Base-by-base conservation (phyloP, 1,140 invertebrate species). In the Diorhabda sublineata region DNA sequence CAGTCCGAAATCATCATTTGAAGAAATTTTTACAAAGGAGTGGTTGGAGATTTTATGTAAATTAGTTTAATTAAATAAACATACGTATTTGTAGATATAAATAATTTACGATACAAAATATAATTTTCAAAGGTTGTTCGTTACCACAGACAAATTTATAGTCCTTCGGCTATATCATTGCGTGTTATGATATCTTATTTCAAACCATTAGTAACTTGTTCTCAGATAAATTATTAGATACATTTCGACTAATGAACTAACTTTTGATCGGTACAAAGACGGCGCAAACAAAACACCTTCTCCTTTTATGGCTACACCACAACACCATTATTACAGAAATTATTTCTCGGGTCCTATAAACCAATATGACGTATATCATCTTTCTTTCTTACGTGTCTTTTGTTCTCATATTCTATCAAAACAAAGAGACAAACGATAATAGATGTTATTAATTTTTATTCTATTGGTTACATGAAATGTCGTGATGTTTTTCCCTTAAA, bases 111-210 rank as follows among this genome's bases (percentile, higher is more conserved):
- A 26, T 26, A 1, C 26, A 26, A 26, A 26, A 26, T 26, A 26
- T 26, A 26, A 26, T 26, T 26, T 26, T 26, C n/a, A 52, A 67
- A 67, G 57, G 60, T 67, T 67, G 57, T 58, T 67, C 60, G 47
- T 67, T 60, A 67, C 65, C 58, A 44, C 65, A 60, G 65, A 67
- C 65, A 67, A 67, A 67, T 67, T 67, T 67, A 67, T 67, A 60
- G 65, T 67, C 65, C 60, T 70, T 75, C 61, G 42, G 68, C 65
- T 73, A 72, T 79, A 79, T 80, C 79, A 80, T 80, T 80, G 79
- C 79, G 77, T 80, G 79, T 74, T 74, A 76, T 76, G 78, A 80
- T 80, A 80, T 80, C 79, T 80, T 80, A 79, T 80, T 80, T 80
- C 79, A 72, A 57, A 57, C 68, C 71, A 72, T 72, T 72, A 72